Conservation (phyloP, 2,113 vertebrate species). For the Theropithecus gelada region DNA sequence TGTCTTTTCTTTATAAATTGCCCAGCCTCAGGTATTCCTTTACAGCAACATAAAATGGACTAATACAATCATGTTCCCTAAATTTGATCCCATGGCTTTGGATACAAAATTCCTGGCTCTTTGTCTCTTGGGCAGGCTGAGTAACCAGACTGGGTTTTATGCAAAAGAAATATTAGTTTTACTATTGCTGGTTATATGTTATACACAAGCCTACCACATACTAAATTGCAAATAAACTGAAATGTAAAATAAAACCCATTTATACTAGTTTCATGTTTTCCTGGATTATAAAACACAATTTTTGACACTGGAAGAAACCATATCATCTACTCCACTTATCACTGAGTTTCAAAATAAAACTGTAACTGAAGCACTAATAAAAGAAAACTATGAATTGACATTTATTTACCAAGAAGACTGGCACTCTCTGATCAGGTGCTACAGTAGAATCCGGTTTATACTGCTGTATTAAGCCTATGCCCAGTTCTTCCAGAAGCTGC, state of each 20-base stretch:
- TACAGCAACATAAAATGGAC: no score
- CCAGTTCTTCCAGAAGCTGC: conserved; percentile 96
- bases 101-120: not conserved
- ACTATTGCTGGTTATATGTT: not conserved
- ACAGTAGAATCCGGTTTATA: conserved; percentile 87
- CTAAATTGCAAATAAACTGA: not conserved
- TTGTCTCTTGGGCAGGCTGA: not conserved
- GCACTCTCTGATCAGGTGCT: conserved; percentile 84
- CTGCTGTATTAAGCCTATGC: conserved; percentile 93
- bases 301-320: not conserved
- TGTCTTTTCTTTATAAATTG: no score
- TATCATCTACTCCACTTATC: not conserved
- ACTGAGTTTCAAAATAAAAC: not conserved
- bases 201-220: not conserved
- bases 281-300: not conserved
- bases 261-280: not conserved
- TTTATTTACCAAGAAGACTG: conserved; percentile 86
- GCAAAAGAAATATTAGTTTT: not conserved
- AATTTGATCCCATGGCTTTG: not conserved
- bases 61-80: not conserved
- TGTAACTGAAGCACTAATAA: not conserved
- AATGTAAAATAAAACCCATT: not conserved
- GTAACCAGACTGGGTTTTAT: not conserved
- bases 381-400: not conserved
- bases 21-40: no score